Evolutionary conservation across 2,113 vertebrate species (phyloP).

Genomic region (Balaeniceps rex): DNA sequence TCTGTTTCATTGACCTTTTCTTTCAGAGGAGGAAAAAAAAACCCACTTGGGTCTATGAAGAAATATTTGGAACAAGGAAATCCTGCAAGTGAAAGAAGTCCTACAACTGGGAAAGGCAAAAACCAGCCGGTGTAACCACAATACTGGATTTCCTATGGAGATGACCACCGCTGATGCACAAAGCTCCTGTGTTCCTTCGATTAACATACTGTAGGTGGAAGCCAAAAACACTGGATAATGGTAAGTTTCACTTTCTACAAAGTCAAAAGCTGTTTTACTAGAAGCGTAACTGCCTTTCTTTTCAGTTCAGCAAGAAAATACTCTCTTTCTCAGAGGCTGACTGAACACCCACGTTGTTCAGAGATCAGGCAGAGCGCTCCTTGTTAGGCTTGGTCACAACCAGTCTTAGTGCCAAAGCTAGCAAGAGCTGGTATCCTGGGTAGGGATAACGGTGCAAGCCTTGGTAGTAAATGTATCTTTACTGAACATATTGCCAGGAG

Average conservation of each 20-base stretch:
- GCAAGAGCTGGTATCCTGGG: not conserved
- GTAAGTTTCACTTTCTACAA: slow-evolving; percentile 54
- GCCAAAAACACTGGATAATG: slow-evolving; percentile 50
- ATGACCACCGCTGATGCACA: not conserved
- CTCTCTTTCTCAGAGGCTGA: not conserved
- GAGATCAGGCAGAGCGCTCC: not conserved
- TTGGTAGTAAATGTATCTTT: not conserved
- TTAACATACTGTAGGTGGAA: slow-evolving; percentile 1
- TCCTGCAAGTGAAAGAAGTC: not conserved
- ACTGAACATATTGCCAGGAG: not conserved
- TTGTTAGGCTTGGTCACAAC: not conserved
- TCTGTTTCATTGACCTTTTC: slow-evolving; percentile 21
- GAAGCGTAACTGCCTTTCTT: not conserved
- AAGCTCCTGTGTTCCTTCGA: slow-evolving; percentile 17
- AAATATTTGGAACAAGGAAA: not conserved
- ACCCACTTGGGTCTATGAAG: not conserved
- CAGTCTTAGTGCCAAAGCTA: not conserved
- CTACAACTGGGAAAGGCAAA: slow-evolving; percentile 21
- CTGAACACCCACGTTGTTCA: not conserved
- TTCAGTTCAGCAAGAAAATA: not conserved
- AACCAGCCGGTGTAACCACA: not conserved
- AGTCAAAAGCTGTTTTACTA: not conserved
- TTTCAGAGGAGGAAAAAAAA: slow-evolving; percentile 14
- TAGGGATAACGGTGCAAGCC: not conserved
- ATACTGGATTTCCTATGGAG: slow-evolving; percentile 13